Evolutionary conservation across 2,888 invertebrate genomes (phyloP), one percentile per base, ranked within the genome.

Genomic region (Drosophila multiciliata): DNA sequence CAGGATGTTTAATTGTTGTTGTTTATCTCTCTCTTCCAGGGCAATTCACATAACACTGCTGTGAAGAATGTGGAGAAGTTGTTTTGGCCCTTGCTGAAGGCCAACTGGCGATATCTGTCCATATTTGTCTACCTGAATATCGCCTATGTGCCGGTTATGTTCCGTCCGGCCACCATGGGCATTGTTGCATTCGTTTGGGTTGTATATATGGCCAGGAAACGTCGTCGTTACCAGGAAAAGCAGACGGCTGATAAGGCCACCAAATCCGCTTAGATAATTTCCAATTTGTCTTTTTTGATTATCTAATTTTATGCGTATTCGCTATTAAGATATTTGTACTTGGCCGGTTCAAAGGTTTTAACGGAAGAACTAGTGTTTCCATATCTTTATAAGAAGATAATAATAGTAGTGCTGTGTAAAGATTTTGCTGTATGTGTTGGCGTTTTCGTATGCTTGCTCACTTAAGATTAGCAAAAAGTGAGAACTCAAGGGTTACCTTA

Each of bases 101-200:
- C 96, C 3, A 97, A 97, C 92, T 96, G 96, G 95, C 96, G 95
- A 90, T 97, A 96, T 93, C 92, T 97, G 49, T 96, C 97, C 0
- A 75, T 96, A 11, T 94, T 96, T 86, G 96, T 97, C 82, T 94
- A 96, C 69, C 93, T 97, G 26, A 97, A 97, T 91, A 93, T 97
- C 77, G 95, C 95, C 74, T 95, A 96, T 84, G 95, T 97, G 7
- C 97, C 97, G 26, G 96, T 97, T 66, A 95, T 97, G 95, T 92
- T 97, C 62, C 94, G 96, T 81, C 96, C 97, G n/a, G 93, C 97
- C 15, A 94, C 95, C 68, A 95, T 95, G 91, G 97, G 96, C 90
- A 85, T 97, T n/a, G 95, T 97, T 67, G 96, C 96, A 53, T 96
- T 97, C 89, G 94, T 96, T 81, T 97, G 97, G 97, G 95, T 95